Evolutionary conservation across 2,888 invertebrate genomes (phyloP), one percentile per base, ranked within the genome.

Genomic region (Parelbella ahira): DNA sequence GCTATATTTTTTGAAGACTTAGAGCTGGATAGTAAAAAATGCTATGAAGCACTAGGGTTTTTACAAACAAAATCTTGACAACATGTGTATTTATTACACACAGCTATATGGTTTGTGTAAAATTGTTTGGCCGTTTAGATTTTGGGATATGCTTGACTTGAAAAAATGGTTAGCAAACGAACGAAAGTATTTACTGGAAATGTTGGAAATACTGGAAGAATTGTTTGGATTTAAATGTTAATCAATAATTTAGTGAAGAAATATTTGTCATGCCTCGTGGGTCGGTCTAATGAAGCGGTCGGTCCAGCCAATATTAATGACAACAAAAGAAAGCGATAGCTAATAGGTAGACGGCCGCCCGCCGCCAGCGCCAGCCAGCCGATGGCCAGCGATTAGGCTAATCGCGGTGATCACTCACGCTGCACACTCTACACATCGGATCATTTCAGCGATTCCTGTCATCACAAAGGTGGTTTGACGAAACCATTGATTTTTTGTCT

Each of bases 401-500:
- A 83, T 82, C 59, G 67, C 60, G 49, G 58, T 62, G 63, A 83
- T 83, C 69, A 80, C 63, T 83, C 75, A 78, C 61, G 56, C 49
- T 51, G 47, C 28, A 28, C 33, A 59, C 55, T 67, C 64, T 63
- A 67, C 67, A 66, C 56, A 60, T 57, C 63, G 67, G 78, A 76
- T 80, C 72, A 81, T 82, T 80, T 81, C 75, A 71, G 75, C 73
- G 53, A 70, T 75, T 77, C 74, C 72, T 77, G 65, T 68, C 56
- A 51, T 63, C 62, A 63, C 68, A 68, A 75, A 79, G 79, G 79
- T 77, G 80, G 78, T 63, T 51, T 53, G 45, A 52, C 50, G 50
- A 34, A 51, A 54, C 57, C 57, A 54, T 63, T 58, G 61, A 60
- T 57, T 62, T 49, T 59, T 63, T 60, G 64, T 64, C 69, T 73